These are phyloP conservation scores for Petrocephalus sullivani DNA, from an alignment of 2,797 vertebrate species.

Conservation along the genomic window DNA sequence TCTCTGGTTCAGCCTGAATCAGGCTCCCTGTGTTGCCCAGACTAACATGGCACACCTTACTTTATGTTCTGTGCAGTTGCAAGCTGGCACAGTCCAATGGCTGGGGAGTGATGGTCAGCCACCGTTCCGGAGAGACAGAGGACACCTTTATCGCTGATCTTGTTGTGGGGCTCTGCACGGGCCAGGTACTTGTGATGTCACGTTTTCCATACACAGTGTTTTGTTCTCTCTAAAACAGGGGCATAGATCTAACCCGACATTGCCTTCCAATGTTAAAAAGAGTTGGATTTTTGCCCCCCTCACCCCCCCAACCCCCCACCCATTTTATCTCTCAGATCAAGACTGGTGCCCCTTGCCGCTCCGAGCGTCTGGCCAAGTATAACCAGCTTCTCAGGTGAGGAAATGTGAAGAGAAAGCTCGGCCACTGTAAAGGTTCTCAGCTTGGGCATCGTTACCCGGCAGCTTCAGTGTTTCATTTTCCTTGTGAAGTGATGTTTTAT, in stretches of 20 bases:
- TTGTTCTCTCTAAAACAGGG: neutral
- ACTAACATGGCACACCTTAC: neutral
- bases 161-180: slow-evolving; percentile 96
- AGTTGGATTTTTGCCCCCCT: neutral
- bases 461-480: slow-evolving; percentile 7
- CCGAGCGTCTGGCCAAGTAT: slow-evolving; percentile 96
- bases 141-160: slow-evolving; percentile 98
- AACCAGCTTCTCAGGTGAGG: slow-evolving; percentile 94
- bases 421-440: neutral
- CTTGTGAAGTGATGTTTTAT: neutral
- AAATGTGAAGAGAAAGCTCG: neutral
- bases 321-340: slow-evolving; percentile 74
- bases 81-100: slow-evolving; percentile 92
- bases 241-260: neutral
- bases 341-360: slow-evolving; percentile 94
- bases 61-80: slow-evolving; percentile 62
- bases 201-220: neutral
- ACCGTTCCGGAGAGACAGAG: slow-evolving; percentile 95
- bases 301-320: neutral
- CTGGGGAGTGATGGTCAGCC: slow-evolving; percentile 99
- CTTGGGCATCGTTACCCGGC: neutral
- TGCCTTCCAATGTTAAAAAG: neutral
- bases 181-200: slow-evolving; percentile 71
- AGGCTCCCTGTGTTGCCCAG: neutral
- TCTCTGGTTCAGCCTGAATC: neutral